These are phyloP conservation scores for Poecilia velifera DNA, from an alignment of 2,797 vertebrate genomes.

Conservation along the genomic window DNA sequence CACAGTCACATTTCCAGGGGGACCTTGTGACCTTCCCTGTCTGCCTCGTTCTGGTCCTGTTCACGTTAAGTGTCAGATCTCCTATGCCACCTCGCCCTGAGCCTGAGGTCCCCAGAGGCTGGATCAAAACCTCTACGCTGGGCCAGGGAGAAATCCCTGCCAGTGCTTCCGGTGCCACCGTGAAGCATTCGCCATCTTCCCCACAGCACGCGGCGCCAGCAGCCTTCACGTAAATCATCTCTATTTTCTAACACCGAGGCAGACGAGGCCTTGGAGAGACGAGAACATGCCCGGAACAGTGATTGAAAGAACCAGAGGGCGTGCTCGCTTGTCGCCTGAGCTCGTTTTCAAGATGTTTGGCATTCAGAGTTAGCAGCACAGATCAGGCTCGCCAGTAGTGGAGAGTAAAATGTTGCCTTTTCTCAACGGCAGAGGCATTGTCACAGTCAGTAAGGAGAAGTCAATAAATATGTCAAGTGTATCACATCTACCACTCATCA, in stretches of 20 bases:
- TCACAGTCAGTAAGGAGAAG: constrained; percentile 57
- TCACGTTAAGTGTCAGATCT: constrained; percentile 66
- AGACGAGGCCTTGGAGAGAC: constrained; percentile 39
- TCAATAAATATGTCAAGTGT: constrained; percentile 59
- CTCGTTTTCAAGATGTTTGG: constrained; percentile 56
- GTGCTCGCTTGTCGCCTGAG: constrained; percentile 48
- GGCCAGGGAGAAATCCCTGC: constrained; percentile 33
- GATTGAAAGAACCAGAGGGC: constrained; percentile 57
- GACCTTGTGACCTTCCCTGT: constrained; percentile 72
- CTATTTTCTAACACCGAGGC: constrained; percentile 44
- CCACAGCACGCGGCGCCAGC: constrained; percentile 27
- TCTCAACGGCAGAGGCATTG: constrained; percentile 57
- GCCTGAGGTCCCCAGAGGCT: constrained; percentile 38
- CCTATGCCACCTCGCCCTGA: constrained; percentile 36
- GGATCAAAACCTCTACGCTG: constrained; percentile 41
- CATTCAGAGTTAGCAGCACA: constrained; percentile 33
- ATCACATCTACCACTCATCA: constrained; percentile 50
- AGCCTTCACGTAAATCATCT: constrained; percentile 32
- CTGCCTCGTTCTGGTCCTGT: constrained; percentile 52
- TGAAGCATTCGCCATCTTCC: constrained; percentile 12
- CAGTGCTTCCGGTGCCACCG: constrained; percentile 24
- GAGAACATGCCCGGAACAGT: constrained; percentile 32
- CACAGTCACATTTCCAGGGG: constrained; percentile 42
- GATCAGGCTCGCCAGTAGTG: constrained; percentile 51
- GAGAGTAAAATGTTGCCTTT: constrained; percentile 52